These are phyloP conservation scores for Natator depressus DNA, from an alignment of 2,113 vertebrate species.

Conservation along the genomic window DNA sequence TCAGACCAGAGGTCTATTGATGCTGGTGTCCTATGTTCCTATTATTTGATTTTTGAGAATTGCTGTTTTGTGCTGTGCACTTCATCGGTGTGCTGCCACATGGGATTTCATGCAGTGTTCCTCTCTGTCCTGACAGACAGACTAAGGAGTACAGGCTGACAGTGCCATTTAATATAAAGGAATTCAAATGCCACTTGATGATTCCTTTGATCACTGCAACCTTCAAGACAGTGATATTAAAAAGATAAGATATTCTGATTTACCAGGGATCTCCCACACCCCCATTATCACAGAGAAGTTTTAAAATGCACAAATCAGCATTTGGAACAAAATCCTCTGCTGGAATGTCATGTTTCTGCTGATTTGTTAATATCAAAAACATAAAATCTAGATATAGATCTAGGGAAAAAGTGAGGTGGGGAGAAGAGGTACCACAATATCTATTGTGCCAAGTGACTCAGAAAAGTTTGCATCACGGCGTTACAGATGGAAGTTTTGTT, in stretches of 20 bases:
- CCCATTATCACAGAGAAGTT: neutral
- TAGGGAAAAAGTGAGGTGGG: neutral
- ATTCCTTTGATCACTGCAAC: neutral
- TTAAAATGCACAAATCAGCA: accelerated
- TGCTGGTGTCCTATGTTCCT: no score
- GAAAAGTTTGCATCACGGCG: neutral
- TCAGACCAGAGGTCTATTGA: neutral
- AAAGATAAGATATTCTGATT: neutral
- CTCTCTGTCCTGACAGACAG: neutral
- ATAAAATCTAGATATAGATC: neutral
- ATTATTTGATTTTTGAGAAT: no score
- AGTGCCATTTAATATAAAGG: neutral
- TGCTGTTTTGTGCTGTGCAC: accelerated
- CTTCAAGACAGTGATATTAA: neutral
- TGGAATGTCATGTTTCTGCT: neutral
- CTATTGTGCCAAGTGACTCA: neutral
- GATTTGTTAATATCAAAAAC: neutral
- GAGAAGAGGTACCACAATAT: neutral
- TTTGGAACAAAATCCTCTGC: accelerated
- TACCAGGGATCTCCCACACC: accelerated
- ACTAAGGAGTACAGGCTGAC: neutral
- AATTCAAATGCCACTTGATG: neutral
- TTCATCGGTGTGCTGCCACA: accelerated
- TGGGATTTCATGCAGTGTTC: neutral
- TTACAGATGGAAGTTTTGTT: neutral